A percentile compares a stretch with the other conserved stretches of the same genome.
phyloP scores from a whole-genome alignment of 2,113 vertebrate species.

The Tyto alba region DNA sequence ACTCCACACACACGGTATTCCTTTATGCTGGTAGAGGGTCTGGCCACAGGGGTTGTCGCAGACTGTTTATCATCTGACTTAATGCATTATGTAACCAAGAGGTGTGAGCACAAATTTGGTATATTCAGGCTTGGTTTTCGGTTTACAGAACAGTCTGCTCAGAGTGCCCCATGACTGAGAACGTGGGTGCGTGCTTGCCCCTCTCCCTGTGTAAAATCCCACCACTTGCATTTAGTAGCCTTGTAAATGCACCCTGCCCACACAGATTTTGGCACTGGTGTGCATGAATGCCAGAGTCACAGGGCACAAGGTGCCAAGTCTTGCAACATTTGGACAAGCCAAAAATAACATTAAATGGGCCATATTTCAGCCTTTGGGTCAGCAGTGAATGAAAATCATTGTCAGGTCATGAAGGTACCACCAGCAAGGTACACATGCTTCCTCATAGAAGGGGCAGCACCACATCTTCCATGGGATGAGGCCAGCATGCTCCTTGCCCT shows the following conservation, averaged over 20 bases:
- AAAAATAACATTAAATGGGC: not conserved
- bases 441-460: not conserved
- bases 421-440: accelerated
- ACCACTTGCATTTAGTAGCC: not conserved
- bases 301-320: not conserved
- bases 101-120: not conserved
- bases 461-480: not conserved
- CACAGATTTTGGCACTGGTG: not conserved
- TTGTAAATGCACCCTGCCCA: not conserved
- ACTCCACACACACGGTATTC: not conserved
- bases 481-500: not conserved
- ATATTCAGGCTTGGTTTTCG: not conserved
- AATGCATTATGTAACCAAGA: not conserved
- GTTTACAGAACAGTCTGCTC: not conserved
- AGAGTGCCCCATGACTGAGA: not conserved
- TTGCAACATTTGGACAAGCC: not conserved
- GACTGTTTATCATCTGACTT: not conserved
- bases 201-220: not conserved
- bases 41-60: not conserved
- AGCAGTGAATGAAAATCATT: not conserved
- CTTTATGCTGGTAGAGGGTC: not conserved
- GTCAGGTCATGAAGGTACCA: not conserved
- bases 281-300: not conserved
- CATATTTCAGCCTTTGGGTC: not conserved
- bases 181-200: accelerated